Percentiles rank a stretch among this genome's conserved stretches.
These are phyloP conservation scores for Drosophila paucipuncta DNA, from an alignment of 2,888 invertebrate species.

Conservation along the genomic window DNA sequence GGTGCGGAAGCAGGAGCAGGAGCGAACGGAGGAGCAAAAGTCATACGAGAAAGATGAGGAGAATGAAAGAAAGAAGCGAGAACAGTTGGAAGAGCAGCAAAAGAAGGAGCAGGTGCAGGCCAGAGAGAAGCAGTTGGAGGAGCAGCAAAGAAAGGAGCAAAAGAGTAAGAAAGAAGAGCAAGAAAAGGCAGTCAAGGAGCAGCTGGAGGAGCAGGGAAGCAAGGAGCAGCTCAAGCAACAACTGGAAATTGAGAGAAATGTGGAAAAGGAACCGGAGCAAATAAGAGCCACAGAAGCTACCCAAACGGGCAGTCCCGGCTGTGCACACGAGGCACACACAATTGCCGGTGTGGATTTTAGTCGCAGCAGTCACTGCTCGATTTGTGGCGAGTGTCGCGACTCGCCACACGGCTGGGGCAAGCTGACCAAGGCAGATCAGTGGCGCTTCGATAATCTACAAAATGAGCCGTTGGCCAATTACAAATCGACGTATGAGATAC, in stretches of 20 bases:
- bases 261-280: background rate
- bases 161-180: background rate
- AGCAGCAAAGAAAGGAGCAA: background rate
- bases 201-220: background rate
- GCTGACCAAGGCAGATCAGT: constrained; percentile 70
- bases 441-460: constrained; percentile 69
- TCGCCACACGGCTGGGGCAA: constrained; percentile 72
- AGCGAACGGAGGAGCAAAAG: constrained; percentile 7
- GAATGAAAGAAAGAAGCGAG: background rate
- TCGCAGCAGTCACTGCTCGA: constrained; percentile 51
- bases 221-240: background rate
- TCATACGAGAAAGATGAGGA: background rate
- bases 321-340: constrained; percentile 13
- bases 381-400: constrained; percentile 60
- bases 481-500: constrained; percentile 80
- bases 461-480: constrained; percentile 77
- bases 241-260: background rate
- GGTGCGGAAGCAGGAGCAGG: constrained; percentile 1
- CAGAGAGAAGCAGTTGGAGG: background rate
- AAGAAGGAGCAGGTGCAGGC: background rate
- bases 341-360: constrained; percentile 3
- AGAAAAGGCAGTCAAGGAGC: background rate
- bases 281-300: background rate
- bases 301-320: background rate
- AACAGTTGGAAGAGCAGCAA: background rate